Base-by-base conservation (phyloP, 2,113 vertebrate genomes). In the Gracilinanus agilis region DNA sequence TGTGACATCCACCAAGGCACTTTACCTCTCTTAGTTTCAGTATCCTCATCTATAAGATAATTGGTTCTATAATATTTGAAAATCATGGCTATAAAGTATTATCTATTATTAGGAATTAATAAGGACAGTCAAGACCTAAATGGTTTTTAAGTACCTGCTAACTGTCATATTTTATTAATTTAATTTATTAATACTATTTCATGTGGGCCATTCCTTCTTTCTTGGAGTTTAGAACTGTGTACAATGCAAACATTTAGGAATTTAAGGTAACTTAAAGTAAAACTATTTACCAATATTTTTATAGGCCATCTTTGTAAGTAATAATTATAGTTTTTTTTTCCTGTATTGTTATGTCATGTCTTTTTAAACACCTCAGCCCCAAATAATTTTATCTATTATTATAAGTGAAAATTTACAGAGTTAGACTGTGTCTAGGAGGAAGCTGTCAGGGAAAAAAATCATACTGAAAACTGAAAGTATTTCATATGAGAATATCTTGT, bases 231-330 rank as follows among this genome's bases (percentile, higher is more conserved):
- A 21, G 67, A 40, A 40, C 19, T 40, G 34, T 40, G 34, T 83
- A n/a, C 21, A 83, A 83, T 40, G 16, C 67, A 83, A 83, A 23
- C 7, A 88, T 91, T n/a, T 27, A n/a, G 90, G 95, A 61, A 93
- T 55, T n/a, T 5, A 24, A 54, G 90, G 83, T 92, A n/a, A 89
- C 53, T 95, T 58, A 93, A 95, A 95, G 29, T 58, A 90, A 89
- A 93, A 54, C n/a, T 83, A 83, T 83, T 83, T 40, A 83, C 67
- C 40, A 91, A 54, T 53, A 6, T 4, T 91, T 1, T 61, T 92
- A 91, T 67, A 96, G 94, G 25, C 58, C 88, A 91, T 54, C 21
- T 92, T 95, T 94, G 90, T 94, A 94, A 95, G 93, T 6, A 89
- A 49, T 67, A 54, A 25, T 93, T 89, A 24, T 55, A 89, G 91